Conservation (phyloP, 1,140 invertebrate genomes). For the Zelostemma sp. region DNA sequence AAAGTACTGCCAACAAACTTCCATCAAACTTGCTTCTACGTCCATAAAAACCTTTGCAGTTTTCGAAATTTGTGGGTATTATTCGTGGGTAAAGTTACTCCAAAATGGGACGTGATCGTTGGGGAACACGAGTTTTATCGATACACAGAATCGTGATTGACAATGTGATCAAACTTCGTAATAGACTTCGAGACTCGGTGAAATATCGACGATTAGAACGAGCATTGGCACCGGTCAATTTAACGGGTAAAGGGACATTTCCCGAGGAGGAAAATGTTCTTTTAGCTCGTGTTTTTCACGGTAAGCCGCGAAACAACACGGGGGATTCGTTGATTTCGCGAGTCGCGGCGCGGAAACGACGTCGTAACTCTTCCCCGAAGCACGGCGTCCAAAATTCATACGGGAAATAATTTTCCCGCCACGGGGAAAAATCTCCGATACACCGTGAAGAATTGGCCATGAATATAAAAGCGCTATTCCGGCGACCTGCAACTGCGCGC, state of each 20-base stretch:
- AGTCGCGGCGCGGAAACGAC: neutral
- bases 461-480: conserved; percentile 27
- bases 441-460: conserved; percentile 23
- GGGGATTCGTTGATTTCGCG: neutral
- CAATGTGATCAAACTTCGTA: conserved; percentile 47
- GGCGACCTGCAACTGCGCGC: conserved; percentile 8
- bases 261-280: conserved; percentile 21
- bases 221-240: conserved; percentile 16
- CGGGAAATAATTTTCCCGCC: conserved; percentile 2
- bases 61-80: no score
- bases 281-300: no score
- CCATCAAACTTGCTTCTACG: no score
- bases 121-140: conserved; percentile 16
- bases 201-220: conserved; percentile 18
- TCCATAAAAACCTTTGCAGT: no score
- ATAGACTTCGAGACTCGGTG: conserved; percentile 40
- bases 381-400: neutral
- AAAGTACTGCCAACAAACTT: no score
- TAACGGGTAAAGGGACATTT: conserved; percentile 19
- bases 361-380: neutral
- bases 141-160: conserved; percentile 36
- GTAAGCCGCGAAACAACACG: neutral
- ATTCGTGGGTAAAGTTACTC: no score
- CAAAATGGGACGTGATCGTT: no score
- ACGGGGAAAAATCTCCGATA: conserved; percentile 25